Evolutionary conservation across 2,113 vertebrate genomes (phyloP).

Genomic region (Rhinoptilus africanus): DNA sequence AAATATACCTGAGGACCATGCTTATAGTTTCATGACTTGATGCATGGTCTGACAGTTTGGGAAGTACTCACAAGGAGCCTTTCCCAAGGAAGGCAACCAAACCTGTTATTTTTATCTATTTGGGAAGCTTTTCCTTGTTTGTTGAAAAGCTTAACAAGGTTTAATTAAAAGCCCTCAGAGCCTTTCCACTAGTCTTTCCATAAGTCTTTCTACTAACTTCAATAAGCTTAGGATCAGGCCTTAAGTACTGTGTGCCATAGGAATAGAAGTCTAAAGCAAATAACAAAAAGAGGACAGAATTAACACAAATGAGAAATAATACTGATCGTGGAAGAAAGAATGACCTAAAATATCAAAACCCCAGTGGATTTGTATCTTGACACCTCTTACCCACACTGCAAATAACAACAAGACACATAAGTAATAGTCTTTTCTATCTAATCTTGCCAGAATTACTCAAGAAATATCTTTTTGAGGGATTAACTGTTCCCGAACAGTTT

Average conservation of each 20-base stretch:
- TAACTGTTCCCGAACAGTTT: conserved; percentile 48
- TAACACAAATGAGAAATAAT: background rate
- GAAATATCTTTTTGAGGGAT: background rate
- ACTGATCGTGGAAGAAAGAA: background rate
- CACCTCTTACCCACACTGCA: background rate
- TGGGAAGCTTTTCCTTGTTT: background rate
- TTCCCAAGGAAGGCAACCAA: background rate
- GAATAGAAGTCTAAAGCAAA: background rate
- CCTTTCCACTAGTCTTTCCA: background rate
- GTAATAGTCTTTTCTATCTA: background rate
- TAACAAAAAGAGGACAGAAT: background rate
- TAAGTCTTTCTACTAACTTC: background rate
- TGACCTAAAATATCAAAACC: background rate
- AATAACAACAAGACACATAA: background rate
- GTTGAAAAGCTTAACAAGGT: background rate
- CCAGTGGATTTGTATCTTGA: background rate
- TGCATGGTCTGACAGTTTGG: background rate
- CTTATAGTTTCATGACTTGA: background rate
- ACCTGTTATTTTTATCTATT: background rate
- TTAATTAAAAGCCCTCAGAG: background rate
- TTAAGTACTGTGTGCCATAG: background rate
- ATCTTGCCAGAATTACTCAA: conserved; percentile 26
- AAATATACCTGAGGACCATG: background rate
- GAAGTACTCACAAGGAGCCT: background rate
- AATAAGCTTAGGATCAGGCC: background rate